Conservation (phyloP, 2,888 invertebrate species). For the Chrysolina americana region DNA sequence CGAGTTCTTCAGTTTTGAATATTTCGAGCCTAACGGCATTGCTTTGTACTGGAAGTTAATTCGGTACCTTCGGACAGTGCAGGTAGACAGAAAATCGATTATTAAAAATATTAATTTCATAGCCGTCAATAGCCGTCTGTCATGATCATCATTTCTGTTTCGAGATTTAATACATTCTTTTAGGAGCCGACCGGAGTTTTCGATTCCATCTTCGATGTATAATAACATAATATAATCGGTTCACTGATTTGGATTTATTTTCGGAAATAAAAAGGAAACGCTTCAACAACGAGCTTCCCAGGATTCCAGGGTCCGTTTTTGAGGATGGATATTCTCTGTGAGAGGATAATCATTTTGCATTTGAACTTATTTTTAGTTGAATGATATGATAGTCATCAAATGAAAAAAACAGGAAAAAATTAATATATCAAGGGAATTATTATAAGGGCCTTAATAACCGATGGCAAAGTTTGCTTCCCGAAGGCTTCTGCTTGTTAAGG, state of each 20-base stretch:
- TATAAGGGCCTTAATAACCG: too few relatives aligned
- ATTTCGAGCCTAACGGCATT: conserved; percentile 30
- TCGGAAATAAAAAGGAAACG: not conserved
- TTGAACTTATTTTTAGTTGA: too few relatives aligned
- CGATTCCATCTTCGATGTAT: conserved; percentile 46
- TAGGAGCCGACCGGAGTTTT: conserved; percentile 54
- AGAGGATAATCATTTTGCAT: too few relatives aligned
- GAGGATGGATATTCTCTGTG: too few relatives aligned
- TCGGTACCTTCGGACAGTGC: conserved; percentile 49
- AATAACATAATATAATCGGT: conserved; percentile 34
- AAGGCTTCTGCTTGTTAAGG: too few relatives aligned
- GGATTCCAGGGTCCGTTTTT: not conserved
- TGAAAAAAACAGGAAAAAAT: too few relatives aligned
- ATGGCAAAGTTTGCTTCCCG: too few relatives aligned
- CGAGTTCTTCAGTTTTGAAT: conserved; percentile 50
- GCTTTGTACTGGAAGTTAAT: conserved; percentile 49
- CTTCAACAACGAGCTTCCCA: not conserved
- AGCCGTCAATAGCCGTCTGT: conserved; percentile 61
- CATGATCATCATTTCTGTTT: conserved; percentile 59
- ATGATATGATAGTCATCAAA: too few relatives aligned
- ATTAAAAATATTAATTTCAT: conserved; percentile 66
- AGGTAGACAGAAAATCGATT: conserved; percentile 64
- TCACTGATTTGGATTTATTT: conserved; percentile 16
- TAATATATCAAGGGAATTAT: too few relatives aligned
- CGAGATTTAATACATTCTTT: conserved; percentile 58